phyloP scores from a whole-genome alignment of 2,797 vertebrate genomes.

The Perodicticus potto region DNA sequence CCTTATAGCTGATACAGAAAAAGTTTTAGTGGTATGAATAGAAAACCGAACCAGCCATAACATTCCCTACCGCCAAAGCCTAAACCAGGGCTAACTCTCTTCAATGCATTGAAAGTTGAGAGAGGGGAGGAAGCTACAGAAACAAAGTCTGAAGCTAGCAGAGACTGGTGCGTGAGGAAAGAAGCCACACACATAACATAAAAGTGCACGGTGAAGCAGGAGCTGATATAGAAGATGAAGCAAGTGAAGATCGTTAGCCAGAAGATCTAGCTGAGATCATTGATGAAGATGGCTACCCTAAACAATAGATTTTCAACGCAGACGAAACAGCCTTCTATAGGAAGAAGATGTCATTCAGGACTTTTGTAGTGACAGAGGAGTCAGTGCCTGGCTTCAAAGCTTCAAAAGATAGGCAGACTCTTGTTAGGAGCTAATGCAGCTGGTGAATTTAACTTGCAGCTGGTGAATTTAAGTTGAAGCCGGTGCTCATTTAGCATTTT shows the following conservation, averaged over 20 bases:
- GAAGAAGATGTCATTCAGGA: no score
- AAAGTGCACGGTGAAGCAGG: not conserved
- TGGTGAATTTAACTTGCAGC: no score
- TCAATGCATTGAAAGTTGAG: not conserved
- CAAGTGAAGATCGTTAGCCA: not conserved
- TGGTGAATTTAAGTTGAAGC: no score
- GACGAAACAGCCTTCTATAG: no score
- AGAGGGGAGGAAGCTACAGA: not conserved
- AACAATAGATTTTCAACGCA: not conserved
- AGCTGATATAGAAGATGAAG: not conserved
- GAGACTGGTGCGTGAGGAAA: not conserved
- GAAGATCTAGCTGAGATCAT: not conserved
- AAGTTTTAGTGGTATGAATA: not conserved
- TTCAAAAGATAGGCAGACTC: no score
- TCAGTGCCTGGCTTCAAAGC: no score
- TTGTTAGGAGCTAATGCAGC: no score
- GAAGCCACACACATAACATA: not conserved
- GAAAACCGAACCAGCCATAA: not conserved
- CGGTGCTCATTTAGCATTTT: no score
- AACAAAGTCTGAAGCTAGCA: not conserved
- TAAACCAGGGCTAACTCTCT: not conserved
- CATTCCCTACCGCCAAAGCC: not conserved
- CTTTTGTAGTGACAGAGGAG: no score
- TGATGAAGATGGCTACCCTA: not conserved
- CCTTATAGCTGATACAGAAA: not conserved